phyloP scores from a whole-genome alignment of 2,797 vertebrate species.

The Allobates femoralis region DNA sequence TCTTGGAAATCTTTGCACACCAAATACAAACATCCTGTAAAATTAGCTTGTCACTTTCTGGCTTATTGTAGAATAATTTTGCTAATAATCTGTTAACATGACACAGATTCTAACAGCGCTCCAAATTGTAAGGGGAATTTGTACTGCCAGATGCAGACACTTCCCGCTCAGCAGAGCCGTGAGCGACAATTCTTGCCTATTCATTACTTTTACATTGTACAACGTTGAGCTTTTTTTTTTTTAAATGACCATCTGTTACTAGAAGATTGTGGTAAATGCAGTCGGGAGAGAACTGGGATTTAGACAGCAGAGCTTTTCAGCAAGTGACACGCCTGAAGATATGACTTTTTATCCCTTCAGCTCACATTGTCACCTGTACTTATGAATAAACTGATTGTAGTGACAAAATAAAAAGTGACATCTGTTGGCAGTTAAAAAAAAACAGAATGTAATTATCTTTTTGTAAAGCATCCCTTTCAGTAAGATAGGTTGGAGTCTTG shows the following conservation, averaged over 20 bases:
- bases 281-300: constrained; percentile 39
- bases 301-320: constrained; percentile 25
- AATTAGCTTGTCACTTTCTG: background rate
- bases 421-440: background rate
- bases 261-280: constrained; percentile 52
- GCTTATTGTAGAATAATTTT: background rate
- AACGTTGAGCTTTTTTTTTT: constrained; percentile 36
- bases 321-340: constrained; percentile 43
- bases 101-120: background rate
- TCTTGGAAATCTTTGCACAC: background rate
- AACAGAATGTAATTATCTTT: background rate
- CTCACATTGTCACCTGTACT: constrained; percentile 33
- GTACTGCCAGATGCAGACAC: constrained; percentile 53
- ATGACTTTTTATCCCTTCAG: constrained; percentile 24
- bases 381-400: constrained; percentile 29
- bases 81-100: constrained; percentile 18
- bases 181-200: constrained; percentile 54
- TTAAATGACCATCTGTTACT: constrained; percentile 58
- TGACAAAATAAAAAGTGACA: constrained; percentile 36
- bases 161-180: constrained; percentile 48
- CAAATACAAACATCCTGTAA: background rate
- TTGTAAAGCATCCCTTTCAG: background rate
- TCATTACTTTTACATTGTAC: constrained; percentile 50
- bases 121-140: constrained; percentile 11
- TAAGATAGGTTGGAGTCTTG: background rate